Evolutionary conservation across 2,888 invertebrate genomes (phyloP), one percentile per base, ranked within the genome.

Genomic region (Sthenelais limicola): DNA sequence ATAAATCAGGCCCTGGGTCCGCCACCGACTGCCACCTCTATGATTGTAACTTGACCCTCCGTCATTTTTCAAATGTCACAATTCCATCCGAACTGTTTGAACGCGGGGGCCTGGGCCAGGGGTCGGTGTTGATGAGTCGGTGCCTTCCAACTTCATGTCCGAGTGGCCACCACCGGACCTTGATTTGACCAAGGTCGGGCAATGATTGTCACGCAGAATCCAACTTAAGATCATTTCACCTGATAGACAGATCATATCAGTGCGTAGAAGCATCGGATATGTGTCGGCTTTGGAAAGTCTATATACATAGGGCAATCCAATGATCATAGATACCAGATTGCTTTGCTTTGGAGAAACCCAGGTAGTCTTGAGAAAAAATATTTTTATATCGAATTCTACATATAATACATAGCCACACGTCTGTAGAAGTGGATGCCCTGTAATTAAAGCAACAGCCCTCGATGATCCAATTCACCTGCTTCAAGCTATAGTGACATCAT

Each of bases 41-140:
- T 62, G 62, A 62, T 62, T 62, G 62, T 62, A 62, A 62, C 62
- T 62, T 62, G 62, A 62, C 62, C 62, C 62, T 35, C 24, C 43
- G 62, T 62, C 62, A 62, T 62, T 62, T 62, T 62, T 62, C 62
- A 62, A 62, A 62, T 62, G 62, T 62, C 62, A 62, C 62, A 62
- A 62, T 62, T 62, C 62, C 62, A 56, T 33, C 62, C 21, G n/a
- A 35, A 28, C 62, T 62, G 62, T 62, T 62, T 62, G 62, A 62
- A 62, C 62, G 24, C 24, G 35, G 38, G 1, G 62, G 38, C 12
- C 38, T 4, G 7, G 38, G n/a, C 21, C 35, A 24, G 21, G 62
- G 62, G 62, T 62, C 62, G 43, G 62, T 43, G 62, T 24, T 43
- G 38, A 38, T 38, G 38, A 38, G 35, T 62, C 24, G 21, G 38